Evolutionary conservation across 2,113 vertebrate species (phyloP).

Genomic region (Cromileptes altivelis): DNA sequence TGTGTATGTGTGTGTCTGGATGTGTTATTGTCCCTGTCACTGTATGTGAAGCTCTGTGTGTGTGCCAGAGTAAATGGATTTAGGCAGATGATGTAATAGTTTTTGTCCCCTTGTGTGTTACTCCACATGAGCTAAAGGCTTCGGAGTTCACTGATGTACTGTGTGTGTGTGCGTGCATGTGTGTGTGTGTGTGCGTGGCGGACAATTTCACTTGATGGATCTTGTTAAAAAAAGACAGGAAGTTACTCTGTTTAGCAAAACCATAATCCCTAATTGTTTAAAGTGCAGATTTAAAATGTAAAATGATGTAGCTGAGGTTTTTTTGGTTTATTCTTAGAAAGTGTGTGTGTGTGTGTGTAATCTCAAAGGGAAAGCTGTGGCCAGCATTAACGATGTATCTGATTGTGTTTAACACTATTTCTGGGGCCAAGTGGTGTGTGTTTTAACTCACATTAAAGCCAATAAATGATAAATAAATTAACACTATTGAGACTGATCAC

Average conservation of each 20-base stretch:
- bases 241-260: slow-evolving; percentile 27
- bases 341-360: background rate
- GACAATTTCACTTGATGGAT: slow-evolving; percentile 38
- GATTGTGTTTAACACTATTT: background rate
- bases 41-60: slow-evolving; percentile 8
- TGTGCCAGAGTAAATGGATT: slow-evolving; percentile 47
- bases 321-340: slow-evolving; percentile 23
- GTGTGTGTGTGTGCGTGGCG: background rate
- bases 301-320: background rate
- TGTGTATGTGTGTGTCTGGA: slow-evolving; percentile 2
- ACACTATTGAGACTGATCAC: slow-evolving; percentile 13
- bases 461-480: background rate
- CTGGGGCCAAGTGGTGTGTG: background rate
- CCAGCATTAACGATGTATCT: background rate
- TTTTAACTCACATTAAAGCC: slow-evolving; percentile 16
- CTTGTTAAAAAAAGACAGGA: slow-evolving; percentile 26
- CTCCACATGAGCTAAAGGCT: slow-evolving; percentile 50
- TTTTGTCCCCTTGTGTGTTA: slow-evolving; percentile 48
- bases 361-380: slow-evolving; percentile 9
- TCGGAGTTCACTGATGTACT: slow-evolving; percentile 13
- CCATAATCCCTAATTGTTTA: slow-evolving; percentile 64
- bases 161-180: background rate
- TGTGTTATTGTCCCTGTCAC: slow-evolving; percentile 33
- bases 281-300: slow-evolving; percentile 55
- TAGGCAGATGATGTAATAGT: slow-evolving; percentile 61